Percentiles rank a stretch among this genome's conserved stretches.
phyloP scores from a whole-genome alignment of 2,797 vertebrate species.

The Lutjanus argentimaculatus region DNA sequence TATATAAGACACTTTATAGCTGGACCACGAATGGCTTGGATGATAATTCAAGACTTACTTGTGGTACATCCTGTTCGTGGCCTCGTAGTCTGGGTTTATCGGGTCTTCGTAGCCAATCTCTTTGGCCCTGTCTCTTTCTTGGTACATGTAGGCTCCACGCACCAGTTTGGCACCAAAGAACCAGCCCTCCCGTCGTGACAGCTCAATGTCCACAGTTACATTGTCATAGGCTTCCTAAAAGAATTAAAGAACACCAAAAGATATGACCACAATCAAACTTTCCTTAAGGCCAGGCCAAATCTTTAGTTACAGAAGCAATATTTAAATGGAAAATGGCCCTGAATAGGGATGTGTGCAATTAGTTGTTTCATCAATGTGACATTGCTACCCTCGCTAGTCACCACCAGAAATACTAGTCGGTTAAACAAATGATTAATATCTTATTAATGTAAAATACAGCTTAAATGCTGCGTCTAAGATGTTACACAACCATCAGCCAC shows the following conservation, averaged over 20 bases:
- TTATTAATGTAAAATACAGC: no score
- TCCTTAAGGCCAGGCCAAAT: neutral
- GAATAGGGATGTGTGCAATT: no score
- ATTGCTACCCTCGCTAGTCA: no score
- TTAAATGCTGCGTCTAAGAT: no score
- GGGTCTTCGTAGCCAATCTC: slow-evolving; percentile 94
- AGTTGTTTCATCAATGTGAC: no score
- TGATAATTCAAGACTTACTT: slow-evolving; percentile 80
- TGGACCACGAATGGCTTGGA: neutral
- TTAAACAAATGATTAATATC: neutral
- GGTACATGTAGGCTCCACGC: slow-evolving; percentile 95
- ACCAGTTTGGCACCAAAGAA: slow-evolving; percentile 94
- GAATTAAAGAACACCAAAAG: neutral
- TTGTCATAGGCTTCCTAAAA: slow-evolving; percentile 90
- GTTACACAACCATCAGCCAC: no score
- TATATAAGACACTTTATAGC: neutral
- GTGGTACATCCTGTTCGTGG: slow-evolving; percentile 94
- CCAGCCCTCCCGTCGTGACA: slow-evolving; percentile 92
- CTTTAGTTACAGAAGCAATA: neutral
- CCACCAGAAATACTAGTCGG: no score
- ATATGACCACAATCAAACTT: neutral
- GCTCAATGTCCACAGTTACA: slow-evolving; percentile 89
- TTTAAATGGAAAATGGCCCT: neutral
- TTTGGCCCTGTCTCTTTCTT: slow-evolving; percentile 89
- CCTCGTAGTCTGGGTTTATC: slow-evolving; percentile 92